Evolutionary conservation across 2,888 invertebrate genomes (phyloP).

Genomic region (Stenurella melanura): DNA sequence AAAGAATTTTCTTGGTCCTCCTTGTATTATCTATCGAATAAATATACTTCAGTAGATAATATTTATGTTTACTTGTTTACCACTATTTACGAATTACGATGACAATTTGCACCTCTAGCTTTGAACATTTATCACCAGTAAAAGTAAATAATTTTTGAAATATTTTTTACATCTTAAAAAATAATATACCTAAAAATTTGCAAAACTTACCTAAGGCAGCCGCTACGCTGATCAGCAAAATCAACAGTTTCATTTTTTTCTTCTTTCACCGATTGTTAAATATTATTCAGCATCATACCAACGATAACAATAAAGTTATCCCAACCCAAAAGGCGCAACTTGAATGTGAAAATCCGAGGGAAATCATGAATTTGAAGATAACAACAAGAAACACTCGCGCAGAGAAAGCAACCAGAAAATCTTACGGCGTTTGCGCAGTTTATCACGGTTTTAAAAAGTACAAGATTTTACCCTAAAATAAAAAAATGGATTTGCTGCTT

Average conservation of each 20-base stretch:
- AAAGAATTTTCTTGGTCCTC: too few relatives aligned
- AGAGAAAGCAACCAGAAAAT: slow-evolving; percentile 33
- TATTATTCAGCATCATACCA: slow-evolving; percentile 20
- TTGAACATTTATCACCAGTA: too few relatives aligned
- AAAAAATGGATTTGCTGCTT: not conserved
- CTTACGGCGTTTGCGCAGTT: slow-evolving; percentile 22
- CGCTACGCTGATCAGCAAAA: slow-evolving; percentile 42
- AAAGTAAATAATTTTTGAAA: too few relatives aligned
- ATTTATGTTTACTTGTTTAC: too few relatives aligned
- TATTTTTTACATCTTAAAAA: not conserved
- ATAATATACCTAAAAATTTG: too few relatives aligned
- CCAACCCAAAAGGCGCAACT: slow-evolving; percentile 39
- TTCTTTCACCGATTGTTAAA: slow-evolving; percentile 1
- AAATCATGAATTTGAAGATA: slow-evolving; percentile 47
- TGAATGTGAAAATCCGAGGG: slow-evolving; percentile 44
- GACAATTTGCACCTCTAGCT: too few relatives aligned
- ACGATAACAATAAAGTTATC: slow-evolving; percentile 34
- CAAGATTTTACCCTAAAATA: not conserved
- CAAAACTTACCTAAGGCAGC: slow-evolving; percentile 48
- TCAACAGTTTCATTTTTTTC: slow-evolving; percentile 31
- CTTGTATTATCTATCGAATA: too few relatives aligned
- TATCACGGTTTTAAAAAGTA: slow-evolving; percentile 11
- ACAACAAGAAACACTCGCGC: slow-evolving; percentile 40
- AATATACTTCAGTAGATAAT: too few relatives aligned
- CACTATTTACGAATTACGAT: too few relatives aligned